Conservation (phyloP, 2,888 invertebrate genomes). For the Agrotis clavis region DNA sequence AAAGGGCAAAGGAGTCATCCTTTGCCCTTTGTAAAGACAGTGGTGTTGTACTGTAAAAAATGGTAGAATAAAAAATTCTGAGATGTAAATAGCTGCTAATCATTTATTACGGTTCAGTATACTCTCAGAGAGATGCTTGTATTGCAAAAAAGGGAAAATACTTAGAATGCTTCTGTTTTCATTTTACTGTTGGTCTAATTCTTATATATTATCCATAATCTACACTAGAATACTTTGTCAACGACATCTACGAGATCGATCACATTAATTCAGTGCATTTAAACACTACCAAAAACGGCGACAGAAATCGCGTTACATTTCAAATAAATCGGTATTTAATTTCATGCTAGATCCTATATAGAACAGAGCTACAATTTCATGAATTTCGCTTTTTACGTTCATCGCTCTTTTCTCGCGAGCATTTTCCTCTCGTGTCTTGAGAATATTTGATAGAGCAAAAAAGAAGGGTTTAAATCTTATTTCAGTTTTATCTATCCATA, state of each 20-base stretch:
- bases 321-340: constrained; percentile 30
- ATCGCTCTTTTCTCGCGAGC: constrained; percentile 30
- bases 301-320: constrained; percentile 3
- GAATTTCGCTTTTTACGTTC: constrained; percentile 32
- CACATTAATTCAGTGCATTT: not conserved
- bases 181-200: no score
- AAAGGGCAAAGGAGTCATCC: no score
- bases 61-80: no score
- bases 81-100: no score
- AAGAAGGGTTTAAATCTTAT: constrained; percentile 39
- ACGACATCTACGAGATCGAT: not conserved
- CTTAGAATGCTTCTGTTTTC: no score
- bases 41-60: no score
- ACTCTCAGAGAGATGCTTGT: no score
- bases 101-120: no score
- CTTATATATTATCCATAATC: no score
- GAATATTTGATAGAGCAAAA: constrained; percentile 50
- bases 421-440: constrained; percentile 30
- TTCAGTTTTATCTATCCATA: constrained; percentile 39
- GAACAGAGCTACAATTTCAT: constrained; percentile 30
- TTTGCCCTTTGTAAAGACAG: no score
- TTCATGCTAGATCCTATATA: constrained; percentile 15
- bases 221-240: not conserved
- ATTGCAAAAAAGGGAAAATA: no score
- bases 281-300: not conserved